phyloP scores from a whole-genome alignment of 2,797 vertebrate species.

The Cichlasoma orientale region DNA sequence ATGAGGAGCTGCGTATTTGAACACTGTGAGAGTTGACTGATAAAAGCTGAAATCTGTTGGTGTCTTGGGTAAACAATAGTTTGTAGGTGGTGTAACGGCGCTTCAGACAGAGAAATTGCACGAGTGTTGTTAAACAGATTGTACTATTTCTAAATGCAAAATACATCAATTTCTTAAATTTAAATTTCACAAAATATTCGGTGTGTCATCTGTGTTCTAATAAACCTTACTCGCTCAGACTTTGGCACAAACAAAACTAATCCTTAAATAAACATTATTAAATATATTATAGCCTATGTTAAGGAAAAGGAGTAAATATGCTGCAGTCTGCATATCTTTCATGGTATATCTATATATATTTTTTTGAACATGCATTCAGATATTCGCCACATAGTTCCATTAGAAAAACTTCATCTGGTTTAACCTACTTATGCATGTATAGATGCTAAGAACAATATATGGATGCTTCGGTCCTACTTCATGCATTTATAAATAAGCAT shows the following conservation, averaged over 20 bases:
- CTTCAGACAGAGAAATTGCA: not conserved
- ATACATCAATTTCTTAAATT: not conserved
- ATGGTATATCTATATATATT: not conserved
- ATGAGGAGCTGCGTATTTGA: slow-evolving; percentile 37
- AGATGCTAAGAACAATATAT: not conserved
- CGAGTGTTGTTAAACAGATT: not conserved
- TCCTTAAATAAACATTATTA: not conserved
- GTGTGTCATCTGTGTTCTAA: not conserved
- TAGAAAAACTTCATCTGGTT: not conserved
- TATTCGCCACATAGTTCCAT: not conserved
- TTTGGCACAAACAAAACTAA: not conserved
- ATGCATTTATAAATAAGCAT: not conserved
- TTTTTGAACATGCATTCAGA: not conserved
- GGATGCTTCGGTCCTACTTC: not conserved
- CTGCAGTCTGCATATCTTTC: not conserved
- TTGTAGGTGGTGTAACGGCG: not conserved
- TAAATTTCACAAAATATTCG: not conserved
- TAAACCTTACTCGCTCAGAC: not conserved
- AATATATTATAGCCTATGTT: not conserved
- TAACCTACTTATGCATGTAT: not conserved
- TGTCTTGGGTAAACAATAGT: slow-evolving; percentile 10
- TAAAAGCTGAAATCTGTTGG: not conserved
- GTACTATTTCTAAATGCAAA: not conserved
- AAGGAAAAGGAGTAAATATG: not conserved
- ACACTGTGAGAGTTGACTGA: slow-evolving; percentile 1